Conservation (phyloP, 2,888 invertebrate genomes). For the Diogma glabrata region DNA sequence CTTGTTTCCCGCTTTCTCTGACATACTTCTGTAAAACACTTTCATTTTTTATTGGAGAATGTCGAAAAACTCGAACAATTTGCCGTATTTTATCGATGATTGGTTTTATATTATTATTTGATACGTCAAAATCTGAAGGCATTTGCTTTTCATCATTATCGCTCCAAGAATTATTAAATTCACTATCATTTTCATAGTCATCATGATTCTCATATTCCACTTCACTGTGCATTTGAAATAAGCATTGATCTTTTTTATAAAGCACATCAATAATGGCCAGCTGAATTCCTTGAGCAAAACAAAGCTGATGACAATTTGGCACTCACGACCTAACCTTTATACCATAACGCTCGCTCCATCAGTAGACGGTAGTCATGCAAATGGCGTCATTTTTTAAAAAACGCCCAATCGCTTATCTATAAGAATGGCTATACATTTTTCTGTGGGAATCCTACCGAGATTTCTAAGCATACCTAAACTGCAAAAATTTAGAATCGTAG, state of each 20-base stretch:
- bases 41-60: background rate
- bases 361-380: no score
- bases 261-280: constrained; percentile 1
- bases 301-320: no score
- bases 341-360: background rate
- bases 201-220: background rate
- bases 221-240: background rate
- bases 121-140: background rate
- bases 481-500: no score
- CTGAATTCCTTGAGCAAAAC: background rate
- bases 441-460: background rate
- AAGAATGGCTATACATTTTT: constrained; percentile 3
- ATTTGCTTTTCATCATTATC: background rate
- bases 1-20: background rate
- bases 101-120: background rate
- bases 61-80: background rate
- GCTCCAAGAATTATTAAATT: background rate
- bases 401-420: background rate
- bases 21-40: background rate
- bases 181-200: background rate
- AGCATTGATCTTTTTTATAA: background rate
- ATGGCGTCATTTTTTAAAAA: no score
- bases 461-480: constrained; percentile 1
- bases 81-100: background rate
- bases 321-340: background rate